Evolutionary conservation across 2,888 invertebrate species (phyloP).

Genomic region (Dorcus parallelipipedus): DNA sequence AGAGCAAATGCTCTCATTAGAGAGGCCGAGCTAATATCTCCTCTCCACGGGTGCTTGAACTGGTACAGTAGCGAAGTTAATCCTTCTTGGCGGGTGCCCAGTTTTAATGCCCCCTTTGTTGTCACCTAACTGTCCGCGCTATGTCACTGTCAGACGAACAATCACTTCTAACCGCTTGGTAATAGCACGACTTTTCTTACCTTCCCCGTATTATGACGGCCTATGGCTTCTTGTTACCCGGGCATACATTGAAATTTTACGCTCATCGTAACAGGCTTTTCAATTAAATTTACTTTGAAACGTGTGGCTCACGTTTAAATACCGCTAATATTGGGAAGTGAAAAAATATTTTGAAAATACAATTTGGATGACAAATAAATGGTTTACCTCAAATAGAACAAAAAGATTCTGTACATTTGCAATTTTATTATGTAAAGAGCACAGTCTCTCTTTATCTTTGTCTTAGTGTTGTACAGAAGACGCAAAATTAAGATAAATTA

Average conservation of each 20-base stretch:
- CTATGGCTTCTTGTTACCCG: conserved; percentile 14
- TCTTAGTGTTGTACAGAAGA: too few species aligned
- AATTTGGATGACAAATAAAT: too few species aligned
- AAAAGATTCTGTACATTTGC: too few species aligned
- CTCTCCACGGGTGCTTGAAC: conserved; percentile 20
- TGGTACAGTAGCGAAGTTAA: conserved; percentile 29
- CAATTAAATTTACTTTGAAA: neutral
- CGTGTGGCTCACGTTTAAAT: too few species aligned
- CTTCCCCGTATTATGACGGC: conserved; percentile 14
- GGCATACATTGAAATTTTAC: conserved; percentile 11
- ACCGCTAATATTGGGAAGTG: too few species aligned
- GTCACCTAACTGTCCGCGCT: conserved; percentile 36
- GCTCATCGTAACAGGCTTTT: neutral
- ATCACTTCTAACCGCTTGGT: conserved; percentile 24
- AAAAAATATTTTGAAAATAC: too few species aligned
- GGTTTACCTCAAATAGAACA: too few species aligned
- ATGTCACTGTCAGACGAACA: conserved; percentile 35
- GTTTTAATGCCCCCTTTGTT: conserved; percentile 34
- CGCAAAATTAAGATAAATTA: too few species aligned
- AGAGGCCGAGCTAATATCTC: conserved; percentile 14
- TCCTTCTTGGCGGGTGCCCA: conserved; percentile 27
- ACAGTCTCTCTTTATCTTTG: too few species aligned
- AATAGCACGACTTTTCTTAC: conserved; percentile 20
- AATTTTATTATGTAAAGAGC: too few species aligned
- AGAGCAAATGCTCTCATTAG: conserved; percentile 27